Base-by-base conservation (phyloP, 2,888 invertebrate genomes). In the Coecobrya sp. region DNA sequence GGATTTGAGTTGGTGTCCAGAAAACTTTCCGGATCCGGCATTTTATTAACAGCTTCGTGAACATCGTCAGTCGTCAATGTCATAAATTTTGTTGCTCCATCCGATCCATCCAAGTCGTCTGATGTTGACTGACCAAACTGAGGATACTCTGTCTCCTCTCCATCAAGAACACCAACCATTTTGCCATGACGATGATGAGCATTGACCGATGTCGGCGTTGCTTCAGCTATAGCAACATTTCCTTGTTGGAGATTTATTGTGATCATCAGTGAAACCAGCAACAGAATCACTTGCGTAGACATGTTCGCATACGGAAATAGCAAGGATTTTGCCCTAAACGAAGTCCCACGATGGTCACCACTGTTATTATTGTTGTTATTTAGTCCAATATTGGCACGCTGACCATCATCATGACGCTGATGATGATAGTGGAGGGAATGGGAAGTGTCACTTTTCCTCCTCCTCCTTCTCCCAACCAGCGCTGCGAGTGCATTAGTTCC, bases 51-150 rank as follows among this genome's bases (percentile, higher is more conserved):
- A 0, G 22, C 87, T 13, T 88, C 88, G n/a, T 85, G 76, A 27
- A 92, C 62, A 30, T 92, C 92, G n/a, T 92, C 88, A 11, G 88
- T 30, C 5, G 84, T 88, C 22, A 91, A 49, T 0, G n/a, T n/a
- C n/a, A n/a, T 4, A 36, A 36, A 36, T 4, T 81, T 86, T 8
- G 59, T 13, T 7, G 70, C 68, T 5, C 36, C 62, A 22, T 79
- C 73, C 25, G 55, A 7, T 5, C 52, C 52, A 36, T 45, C 55
- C 19, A 13, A 45, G 36, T 85, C 86, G 19, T 68, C 79, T 30
- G 65, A 49, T n/a, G 79, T 49, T 13, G 65, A 27, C 22, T 68
- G 19, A n/a, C 3, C 22, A 73, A 82, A 45, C n/a, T n/a, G n/a
- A 13, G 87, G 62, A 65, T 59, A 87, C 27, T 92, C 87, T 7